A percentile compares a stretch with the other conserved stretches of the same genome.
Evolutionary conservation across 2,888 invertebrate species (phyloP).

Genomic region (Drosophila ochracea): DNA sequence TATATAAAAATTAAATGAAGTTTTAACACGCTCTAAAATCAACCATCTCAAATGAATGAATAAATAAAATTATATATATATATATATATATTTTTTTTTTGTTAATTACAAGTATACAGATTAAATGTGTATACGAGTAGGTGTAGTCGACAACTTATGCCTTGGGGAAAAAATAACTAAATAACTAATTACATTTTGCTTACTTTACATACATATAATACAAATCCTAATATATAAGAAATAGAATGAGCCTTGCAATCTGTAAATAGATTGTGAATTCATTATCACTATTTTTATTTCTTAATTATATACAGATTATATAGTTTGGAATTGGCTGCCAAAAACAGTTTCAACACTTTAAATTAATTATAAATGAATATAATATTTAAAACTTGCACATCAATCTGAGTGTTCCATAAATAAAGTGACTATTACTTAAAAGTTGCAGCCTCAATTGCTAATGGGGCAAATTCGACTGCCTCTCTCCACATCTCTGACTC

Average conservation of each 20-base stretch:
- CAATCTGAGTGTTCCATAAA: neutral
- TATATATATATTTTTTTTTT: too few species aligned
- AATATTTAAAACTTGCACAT: neutral
- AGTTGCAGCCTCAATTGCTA: neutral
- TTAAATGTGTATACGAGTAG: neutral
- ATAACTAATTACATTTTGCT: too few species aligned
- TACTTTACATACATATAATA: too few species aligned
- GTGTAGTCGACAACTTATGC: neutral
- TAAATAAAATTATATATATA: too few species aligned
- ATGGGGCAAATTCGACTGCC: slow-evolving; percentile 6
- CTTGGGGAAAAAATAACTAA: neutral
- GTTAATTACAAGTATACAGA: neutral
- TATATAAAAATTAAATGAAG: neutral
- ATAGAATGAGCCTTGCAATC: neutral
- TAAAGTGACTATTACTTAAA: slow-evolving; percentile 13
- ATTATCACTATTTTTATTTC: neutral
- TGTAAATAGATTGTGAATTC: neutral
- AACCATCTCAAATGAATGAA: neutral
- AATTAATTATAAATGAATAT: neutral
- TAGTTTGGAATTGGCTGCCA: neutral
- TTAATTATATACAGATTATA: neutral
- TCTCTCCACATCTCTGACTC: neutral
- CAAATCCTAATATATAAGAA: neutral
- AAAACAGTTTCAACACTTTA: neutral
- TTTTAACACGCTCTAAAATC: neutral